Conservation (phyloP, 2,113 vertebrate genomes). For the Cyanoliseus patagonus region DNA sequence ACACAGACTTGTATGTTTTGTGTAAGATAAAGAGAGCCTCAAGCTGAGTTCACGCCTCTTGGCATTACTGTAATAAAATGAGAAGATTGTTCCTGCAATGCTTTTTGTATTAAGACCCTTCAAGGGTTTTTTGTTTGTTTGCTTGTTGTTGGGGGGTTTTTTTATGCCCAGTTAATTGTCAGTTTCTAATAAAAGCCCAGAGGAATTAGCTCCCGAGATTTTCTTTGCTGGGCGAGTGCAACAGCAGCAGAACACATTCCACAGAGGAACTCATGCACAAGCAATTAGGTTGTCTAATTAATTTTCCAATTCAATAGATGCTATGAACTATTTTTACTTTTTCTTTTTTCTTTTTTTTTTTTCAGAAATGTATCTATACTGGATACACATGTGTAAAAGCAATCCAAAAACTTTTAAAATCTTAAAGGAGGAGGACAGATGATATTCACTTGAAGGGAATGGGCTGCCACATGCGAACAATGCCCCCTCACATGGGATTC, state of each 20-base stretch:
- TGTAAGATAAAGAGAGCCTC: not conserved
- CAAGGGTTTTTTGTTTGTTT: not conserved
- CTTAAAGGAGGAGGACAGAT: not conserved
- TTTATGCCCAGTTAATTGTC: not conserved
- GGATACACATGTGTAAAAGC: conserved; percentile 36
- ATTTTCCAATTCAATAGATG: conserved; percentile 73
- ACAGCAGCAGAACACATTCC: conserved; percentile 68
- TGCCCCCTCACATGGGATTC: not conserved
- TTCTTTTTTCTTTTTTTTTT: not conserved
- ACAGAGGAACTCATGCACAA: conserved; percentile 69
- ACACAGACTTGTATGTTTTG: not conserved
- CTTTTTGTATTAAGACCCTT: not conserved
- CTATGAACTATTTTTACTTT: conserved; percentile 27
- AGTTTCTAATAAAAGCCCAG: not conserved
- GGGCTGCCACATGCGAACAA: not conserved
- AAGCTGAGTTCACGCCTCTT: not conserved
- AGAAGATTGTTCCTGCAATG: not conserved
- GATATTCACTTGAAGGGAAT: not conserved
- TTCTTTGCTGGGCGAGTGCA: not conserved
- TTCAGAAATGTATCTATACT: conserved; percentile 18
- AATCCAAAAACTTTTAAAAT: conserved; percentile 20
- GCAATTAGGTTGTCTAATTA: conserved; percentile 72
- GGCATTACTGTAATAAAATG: not conserved
- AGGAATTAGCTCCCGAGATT: conserved; percentile 27
- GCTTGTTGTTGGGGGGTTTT: not conserved